Evolutionary conservation across 2,797 vertebrate species (phyloP), one percentile per base, ranked within the genome.

Genomic region (Syndactyla subalaris): DNA sequence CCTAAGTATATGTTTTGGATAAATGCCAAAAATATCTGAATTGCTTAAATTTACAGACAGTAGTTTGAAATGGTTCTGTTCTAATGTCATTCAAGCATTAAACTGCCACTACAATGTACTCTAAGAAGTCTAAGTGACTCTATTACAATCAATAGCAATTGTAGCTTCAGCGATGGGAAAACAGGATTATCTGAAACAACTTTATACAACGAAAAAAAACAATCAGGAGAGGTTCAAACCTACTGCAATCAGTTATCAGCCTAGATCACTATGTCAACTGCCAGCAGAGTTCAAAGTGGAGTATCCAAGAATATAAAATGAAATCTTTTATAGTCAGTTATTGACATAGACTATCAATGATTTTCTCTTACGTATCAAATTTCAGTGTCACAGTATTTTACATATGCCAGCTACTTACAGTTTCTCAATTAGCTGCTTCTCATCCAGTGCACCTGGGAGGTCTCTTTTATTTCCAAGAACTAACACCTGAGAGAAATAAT

Each of bases 341-440:
- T 14, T 90, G 67, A 16, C n/a, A 84, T 0, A 81, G n/a, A 94
- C 55, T 38, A 57, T 34, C 20, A 78, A 39, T 1, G 2, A 77
- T 66, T 74, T 92, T 88, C 55, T 71, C 29, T 70, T 58, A 41
- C 7, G 23, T 22, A 83, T 12, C 9, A 6, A 59, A 91, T 76
- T 93, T 93, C 43, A 89, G 36, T 24, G 18, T 36, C 24, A 63
- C 46, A 79, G 63, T 39, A 68, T 91, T 93, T 90, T 36, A 63
- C 18, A 54, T 19, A 57, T 43, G 30, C 11, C 51, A 94, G 41
- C 14, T 93, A 97, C 97, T 98, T 96, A 97, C 96, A 98, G 57
- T 96, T 98, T 98, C 93, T 98, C 97, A 96, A 97, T 97, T 86
- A 98, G 90, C 73, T 98, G 97, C 79, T 97, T 97, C 95, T 98